Evolutionary conservation across 2,888 invertebrate genomes (phyloP), one percentile per base, ranked within the genome.

Genomic region (Volucella bombylans): DNA sequence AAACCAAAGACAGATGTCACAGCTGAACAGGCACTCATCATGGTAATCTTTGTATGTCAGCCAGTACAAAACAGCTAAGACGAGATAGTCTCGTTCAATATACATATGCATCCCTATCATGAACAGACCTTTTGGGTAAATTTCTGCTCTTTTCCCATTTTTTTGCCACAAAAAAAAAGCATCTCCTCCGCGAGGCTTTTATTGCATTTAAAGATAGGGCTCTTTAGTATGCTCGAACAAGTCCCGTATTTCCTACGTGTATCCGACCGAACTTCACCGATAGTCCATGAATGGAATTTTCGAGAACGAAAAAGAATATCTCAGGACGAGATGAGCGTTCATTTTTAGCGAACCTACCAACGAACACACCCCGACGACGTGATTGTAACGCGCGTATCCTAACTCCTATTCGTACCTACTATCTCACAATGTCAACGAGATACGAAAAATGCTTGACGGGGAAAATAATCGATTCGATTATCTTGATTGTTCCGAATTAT

Each of bases 401-500:
- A 68, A 14, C 31, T 31, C 6, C 6, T 31, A 31, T 31, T 31
- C 31, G 4, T 31, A 31, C 31, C 31, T 31, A 31, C 31, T 31
- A 31, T 31, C 31, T 31, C 31, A 31, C 31, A 31, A 31, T 31
- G 31, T 31, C 31, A 57, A 78, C 72, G 77, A 68, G 69, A 74
- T 65, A 79, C 78, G 49, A 62, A 74, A 74, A 74, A 79, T 76
- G 67, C 79, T 80, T 71, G 74, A 67, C 71, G 74, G 69, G 80
- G 69, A 71, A 69, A 74, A 79, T 83, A 83, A 83, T 83, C 83
- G 83, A 83, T 83, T 83, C 83, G 79, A 83, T 83, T 83, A 83
- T 83, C 79, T 78, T 74, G 83, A 83, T 83, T 83, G 80, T 80
- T 61, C 83, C 74, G 80, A 83, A 83, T 83, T 83, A 83, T 83